Conservation (phyloP, 1,140 invertebrate species). For the Ganaspis sp. region DNA sequence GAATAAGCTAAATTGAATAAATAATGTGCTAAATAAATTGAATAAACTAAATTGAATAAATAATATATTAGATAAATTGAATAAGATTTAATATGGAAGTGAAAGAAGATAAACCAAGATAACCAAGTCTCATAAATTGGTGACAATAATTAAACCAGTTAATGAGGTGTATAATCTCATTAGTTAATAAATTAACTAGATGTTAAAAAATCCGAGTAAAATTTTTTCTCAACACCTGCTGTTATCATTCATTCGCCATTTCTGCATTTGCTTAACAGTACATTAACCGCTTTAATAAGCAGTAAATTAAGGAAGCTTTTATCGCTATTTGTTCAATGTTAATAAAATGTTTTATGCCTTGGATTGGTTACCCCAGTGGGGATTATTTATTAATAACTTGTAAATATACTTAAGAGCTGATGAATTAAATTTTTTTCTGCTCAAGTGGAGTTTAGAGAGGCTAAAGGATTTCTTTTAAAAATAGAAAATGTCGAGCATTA, state of each 20-base stretch:
- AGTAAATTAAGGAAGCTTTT: neutral
- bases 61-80: too few species aligned
- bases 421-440: neutral
- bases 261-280: neutral
- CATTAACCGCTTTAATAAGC: conserved; percentile 11
- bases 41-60: too few species aligned
- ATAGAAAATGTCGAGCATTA: neutral
- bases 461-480: neutral
- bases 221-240: neutral
- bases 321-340: conserved; percentile 3
- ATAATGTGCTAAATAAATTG: too few species aligned
- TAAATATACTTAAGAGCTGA: neutral
- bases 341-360: neutral
- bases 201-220: neutral
- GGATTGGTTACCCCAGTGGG: neutral
- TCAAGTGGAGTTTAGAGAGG: neutral
- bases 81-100: too few species aligned
- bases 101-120: too few species aligned
- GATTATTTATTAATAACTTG: neutral
- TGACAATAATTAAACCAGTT: neutral
- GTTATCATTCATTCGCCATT: conserved; percentile 4
- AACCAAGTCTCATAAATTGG: neutral
- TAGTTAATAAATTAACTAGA: neutral
- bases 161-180: neutral
- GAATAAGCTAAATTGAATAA: too few species aligned